Conservation (phyloP, 1,140 invertebrate species). For the Drosophila persimilis region DNA sequence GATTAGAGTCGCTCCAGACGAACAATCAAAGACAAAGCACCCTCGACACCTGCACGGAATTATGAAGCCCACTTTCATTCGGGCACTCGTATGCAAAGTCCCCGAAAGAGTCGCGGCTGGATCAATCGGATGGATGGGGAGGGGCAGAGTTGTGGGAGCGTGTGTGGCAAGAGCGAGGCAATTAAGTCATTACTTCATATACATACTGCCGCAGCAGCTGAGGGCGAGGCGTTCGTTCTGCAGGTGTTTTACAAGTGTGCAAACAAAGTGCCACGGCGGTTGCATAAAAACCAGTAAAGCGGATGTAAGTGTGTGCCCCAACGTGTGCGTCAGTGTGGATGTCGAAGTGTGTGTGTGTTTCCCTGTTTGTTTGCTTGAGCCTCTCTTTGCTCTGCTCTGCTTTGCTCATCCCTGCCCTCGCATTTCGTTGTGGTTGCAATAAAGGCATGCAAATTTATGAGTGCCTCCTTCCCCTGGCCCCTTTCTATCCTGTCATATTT, state of each 20-base stretch:
- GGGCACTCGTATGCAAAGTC: neutral
- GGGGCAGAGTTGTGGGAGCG: neutral
- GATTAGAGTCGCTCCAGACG: conserved; percentile 72
- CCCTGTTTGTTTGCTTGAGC: conserved; percentile 53
- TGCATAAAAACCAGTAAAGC: conserved; percentile 57
- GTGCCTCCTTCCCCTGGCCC: neutral
- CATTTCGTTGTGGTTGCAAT: conserved; percentile 67
- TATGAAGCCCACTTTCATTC: conserved; percentile 64
- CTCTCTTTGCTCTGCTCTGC: conserved; percentile 30
- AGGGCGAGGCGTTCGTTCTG: conserved; percentile 52
- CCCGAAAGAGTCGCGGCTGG: conserved; percentile 23
- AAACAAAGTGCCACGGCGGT: conserved; percentile 69
- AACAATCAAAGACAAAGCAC: conserved; percentile 74
- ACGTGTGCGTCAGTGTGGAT: conserved; percentile 8
- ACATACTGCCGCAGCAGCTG: conserved; percentile 25
- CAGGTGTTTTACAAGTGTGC: conserved; percentile 76
- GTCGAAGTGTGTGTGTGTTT: conserved; percentile 26
- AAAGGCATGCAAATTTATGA: conserved; percentile 79
- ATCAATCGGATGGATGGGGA: conserved; percentile 13
- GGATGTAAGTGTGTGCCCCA: conserved; percentile 25
- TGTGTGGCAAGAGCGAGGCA: conserved; percentile 50
- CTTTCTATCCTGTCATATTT: conserved; percentile 47
- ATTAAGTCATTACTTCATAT: conserved; percentile 78
- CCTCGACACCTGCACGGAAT: conserved; percentile 74
- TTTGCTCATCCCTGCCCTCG: conserved; percentile 16